These are phyloP conservation scores for Lithobates pipiens DNA, from an alignment of 2,797 vertebrate genomes.

Conservation along the genomic window DNA sequence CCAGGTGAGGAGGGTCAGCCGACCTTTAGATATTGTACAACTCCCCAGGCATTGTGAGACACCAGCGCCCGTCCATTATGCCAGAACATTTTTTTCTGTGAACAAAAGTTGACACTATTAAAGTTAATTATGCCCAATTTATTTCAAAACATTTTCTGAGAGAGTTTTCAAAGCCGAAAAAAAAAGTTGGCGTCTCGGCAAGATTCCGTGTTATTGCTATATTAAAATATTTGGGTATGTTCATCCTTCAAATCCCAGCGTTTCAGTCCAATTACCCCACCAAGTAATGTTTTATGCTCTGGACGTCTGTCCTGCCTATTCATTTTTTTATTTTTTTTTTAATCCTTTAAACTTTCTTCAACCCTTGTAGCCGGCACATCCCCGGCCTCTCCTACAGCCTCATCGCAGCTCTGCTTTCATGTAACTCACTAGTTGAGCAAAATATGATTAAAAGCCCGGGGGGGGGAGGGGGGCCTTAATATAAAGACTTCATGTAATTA, in stretches of 20 bases:
- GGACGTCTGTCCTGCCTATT: background rate
- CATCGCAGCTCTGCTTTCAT: slow-evolving; percentile 6
- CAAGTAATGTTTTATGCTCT: background rate
- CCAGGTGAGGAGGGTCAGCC: no score
- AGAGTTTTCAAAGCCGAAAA: background rate
- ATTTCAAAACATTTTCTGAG: slow-evolving; percentile 21
- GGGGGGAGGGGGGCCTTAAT: background rate
- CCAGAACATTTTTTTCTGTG: background rate
- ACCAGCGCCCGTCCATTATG: background rate
- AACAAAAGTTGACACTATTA: background rate
- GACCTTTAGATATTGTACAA: no score
- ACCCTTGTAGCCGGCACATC: background rate
- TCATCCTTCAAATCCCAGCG: background rate
- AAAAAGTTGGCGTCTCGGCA: slow-evolving; percentile 17
- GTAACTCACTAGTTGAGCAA: background rate
- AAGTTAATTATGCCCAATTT: slow-evolving; percentile 24
- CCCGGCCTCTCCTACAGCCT: background rate
- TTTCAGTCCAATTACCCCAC: background rate
- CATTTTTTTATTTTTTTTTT: background rate
- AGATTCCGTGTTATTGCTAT: slow-evolving; percentile 2
- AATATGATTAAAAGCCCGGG: slow-evolving; percentile 2
- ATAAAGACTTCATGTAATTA: slow-evolving; percentile 33
- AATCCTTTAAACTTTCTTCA: background rate
- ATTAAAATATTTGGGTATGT: background rate
- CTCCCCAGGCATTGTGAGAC: no score